Percentiles rank a stretch among this genome's conserved stretches.
Conservation (phyloP, 92 coral and sea anemone genomes). For the Isaurus tuberculatus region DNA sequence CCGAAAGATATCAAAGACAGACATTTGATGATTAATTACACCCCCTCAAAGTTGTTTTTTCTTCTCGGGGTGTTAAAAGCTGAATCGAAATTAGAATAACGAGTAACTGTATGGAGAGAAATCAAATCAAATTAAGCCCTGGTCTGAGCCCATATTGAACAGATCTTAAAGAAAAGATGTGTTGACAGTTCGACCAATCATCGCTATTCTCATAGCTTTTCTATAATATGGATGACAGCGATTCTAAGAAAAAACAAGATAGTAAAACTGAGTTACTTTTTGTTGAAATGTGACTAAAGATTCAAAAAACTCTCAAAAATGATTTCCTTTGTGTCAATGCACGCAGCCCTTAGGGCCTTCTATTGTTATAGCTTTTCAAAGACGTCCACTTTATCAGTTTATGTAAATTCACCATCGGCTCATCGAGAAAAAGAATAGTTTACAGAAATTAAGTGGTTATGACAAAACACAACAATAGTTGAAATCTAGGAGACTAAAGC, state of each 20-base stretch:
- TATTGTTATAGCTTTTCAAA: neutral
- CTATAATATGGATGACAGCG: neutral
- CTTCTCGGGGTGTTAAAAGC: neutral
- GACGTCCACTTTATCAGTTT: neutral
- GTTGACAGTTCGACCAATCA: neutral
- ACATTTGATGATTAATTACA: neutral
- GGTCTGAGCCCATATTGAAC: neutral
- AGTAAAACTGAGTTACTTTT: neutral
- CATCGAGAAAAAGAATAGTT: neutral
- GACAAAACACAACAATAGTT: neutral
- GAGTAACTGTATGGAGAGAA: conserved; percentile 16
- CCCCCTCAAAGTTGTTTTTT: neutral
- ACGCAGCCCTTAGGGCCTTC: neutral
- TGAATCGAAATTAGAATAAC: conserved; percentile 8
- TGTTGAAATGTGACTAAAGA: neutral
- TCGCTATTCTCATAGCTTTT: neutral
- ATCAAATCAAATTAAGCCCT: conserved; percentile 20
- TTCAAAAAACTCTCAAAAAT: neutral
- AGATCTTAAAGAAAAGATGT: conserved; percentile 18
- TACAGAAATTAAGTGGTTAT: neutral
- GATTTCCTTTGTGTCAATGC: neutral
- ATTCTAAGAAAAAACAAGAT: neutral
- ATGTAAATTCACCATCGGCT: neutral
- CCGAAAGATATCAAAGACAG: neutral
- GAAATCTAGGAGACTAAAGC: neutral